A percentile compares a stretch with the other conserved stretches of the same genome.
Conservation (phyloP, 1,140 invertebrate genomes). For the Bombus sylvicola region DNA sequence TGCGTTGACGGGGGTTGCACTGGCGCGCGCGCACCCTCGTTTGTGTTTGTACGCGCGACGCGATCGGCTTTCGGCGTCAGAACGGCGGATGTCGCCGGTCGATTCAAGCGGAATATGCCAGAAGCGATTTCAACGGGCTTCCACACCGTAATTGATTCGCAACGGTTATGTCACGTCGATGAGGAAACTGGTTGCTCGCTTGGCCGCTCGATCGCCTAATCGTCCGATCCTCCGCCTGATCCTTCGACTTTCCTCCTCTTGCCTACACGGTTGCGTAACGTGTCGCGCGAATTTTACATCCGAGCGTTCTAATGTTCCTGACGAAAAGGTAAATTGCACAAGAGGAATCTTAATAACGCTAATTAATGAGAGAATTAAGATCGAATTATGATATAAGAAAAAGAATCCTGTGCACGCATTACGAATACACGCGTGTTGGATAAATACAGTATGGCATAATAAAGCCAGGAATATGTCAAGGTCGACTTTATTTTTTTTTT, state of each 20-base stretch:
- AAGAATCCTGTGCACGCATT: no score
- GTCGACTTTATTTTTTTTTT: neutral
- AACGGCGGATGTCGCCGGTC: slow-evolving; percentile 57
- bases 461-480: neutral
- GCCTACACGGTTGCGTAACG: slow-evolving; percentile 4
- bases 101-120: slow-evolving; percentile 59
- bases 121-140: slow-evolving; percentile 57
- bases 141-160: slow-evolving; percentile 65
- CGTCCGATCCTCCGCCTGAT: slow-evolving; percentile 1
- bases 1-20: neutral
- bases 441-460: neutral
- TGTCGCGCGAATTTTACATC: neutral
- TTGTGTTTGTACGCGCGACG: slow-evolving; percentile 25
- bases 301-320: neutral
- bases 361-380: neutral
- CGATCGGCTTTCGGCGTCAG: slow-evolving; percentile 63
- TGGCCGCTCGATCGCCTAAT: slow-evolving; percentile 2
- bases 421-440: neutral
- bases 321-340: neutral
- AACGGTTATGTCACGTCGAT: slow-evolving; percentile 56
- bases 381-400: neutral
- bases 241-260: slow-evolving; percentile 26
- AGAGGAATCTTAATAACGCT: neutral
- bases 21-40: neutral
- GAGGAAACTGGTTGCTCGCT: slow-evolving; percentile 47